Percentiles rank a stretch among this genome's conserved stretches.
Evolutionary conservation across 2,888 invertebrate genomes (phyloP).

Genomic region (Lasioglossum oenotherae): DNA sequence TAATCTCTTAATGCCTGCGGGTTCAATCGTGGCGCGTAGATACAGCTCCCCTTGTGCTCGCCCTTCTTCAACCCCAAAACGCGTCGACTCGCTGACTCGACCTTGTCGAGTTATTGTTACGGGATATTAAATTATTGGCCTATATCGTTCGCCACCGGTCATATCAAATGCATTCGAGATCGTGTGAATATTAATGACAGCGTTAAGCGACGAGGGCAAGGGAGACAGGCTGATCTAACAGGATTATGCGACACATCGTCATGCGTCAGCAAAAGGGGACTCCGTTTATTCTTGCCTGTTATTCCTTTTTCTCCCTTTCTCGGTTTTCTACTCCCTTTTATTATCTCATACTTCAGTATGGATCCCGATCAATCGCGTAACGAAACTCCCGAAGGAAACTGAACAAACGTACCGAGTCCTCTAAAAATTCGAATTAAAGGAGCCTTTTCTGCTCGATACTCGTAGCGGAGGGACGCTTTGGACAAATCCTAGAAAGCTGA

Average conservation of each 20-base stretch:
- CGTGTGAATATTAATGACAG: slow-evolving; percentile 68
- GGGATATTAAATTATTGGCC: slow-evolving; percentile 67
- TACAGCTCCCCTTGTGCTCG: background rate
- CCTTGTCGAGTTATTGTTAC: slow-evolving; percentile 42
- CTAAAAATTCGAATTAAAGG: background rate
- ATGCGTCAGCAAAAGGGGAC: slow-evolving; percentile 8
- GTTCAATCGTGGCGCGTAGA: slow-evolving; percentile 15
- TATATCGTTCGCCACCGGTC: slow-evolving; percentile 43
- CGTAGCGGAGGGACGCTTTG: background rate
- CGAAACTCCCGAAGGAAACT: background rate
- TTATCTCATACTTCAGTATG: background rate
- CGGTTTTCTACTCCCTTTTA: background rate
- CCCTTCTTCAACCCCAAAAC: slow-evolving; percentile 21
- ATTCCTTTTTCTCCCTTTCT: background rate
- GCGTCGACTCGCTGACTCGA: slow-evolving; percentile 16
- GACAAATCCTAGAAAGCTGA: slow-evolving; percentile 13
- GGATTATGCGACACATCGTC: slow-evolving; percentile 56
- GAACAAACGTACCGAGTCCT: background rate
- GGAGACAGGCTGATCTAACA: slow-evolving; percentile 43
- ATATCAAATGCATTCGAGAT: slow-evolving; percentile 63
- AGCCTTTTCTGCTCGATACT: background rate
- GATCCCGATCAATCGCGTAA: background rate
- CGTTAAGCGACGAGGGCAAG: slow-evolving; percentile 41
- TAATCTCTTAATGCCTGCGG: slow-evolving; percentile 63
- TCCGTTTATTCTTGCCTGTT: background rate